Evolutionary conservation across 2,888 invertebrate genomes (phyloP).

Genomic region (Apamea anceps): DNA sequence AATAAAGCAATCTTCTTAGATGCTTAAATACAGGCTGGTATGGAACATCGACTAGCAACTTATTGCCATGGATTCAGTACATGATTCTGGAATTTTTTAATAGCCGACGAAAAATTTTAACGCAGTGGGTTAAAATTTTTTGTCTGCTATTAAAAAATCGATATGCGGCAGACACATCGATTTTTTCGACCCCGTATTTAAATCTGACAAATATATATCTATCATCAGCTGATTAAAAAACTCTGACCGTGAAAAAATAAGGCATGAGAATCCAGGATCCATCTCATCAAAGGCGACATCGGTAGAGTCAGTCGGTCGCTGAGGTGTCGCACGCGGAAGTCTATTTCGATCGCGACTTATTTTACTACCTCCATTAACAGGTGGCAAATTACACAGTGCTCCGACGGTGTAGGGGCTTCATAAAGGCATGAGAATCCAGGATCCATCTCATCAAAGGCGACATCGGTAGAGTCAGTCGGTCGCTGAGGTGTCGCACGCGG

Average conservation of each 20-base stretch:
- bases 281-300: conserved; percentile 42
- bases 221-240: neutral
- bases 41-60: neutral
- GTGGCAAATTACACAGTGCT: conserved; percentile 76
- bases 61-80: too few relatives aligned
- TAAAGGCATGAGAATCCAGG: too few relatives aligned
- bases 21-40: neutral
- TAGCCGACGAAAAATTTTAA: too few relatives aligned
- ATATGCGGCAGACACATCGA: too few relatives aligned
- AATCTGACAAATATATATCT: neutral
- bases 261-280: neutral
- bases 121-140: too few relatives aligned
- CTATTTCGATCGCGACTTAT: conserved; percentile 81
- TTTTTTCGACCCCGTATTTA: neutral
- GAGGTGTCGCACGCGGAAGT: conserved; percentile 81
- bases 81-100: too few relatives aligned
- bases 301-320: conserved; percentile 40
- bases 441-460: too few relatives aligned
- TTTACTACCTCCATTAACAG: conserved; percentile 73
- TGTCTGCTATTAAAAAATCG: too few relatives aligned
- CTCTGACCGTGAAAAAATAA: neutral
- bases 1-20: neutral
- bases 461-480: conserved; percentile 46
- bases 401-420: neutral
- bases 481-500: conserved; percentile 77